Percentiles rank a stretch among this genome's conserved stretches.
phyloP scores from a whole-genome alignment of 2,888 invertebrate species.

The Synanthedon formicaeformis region DNA sequence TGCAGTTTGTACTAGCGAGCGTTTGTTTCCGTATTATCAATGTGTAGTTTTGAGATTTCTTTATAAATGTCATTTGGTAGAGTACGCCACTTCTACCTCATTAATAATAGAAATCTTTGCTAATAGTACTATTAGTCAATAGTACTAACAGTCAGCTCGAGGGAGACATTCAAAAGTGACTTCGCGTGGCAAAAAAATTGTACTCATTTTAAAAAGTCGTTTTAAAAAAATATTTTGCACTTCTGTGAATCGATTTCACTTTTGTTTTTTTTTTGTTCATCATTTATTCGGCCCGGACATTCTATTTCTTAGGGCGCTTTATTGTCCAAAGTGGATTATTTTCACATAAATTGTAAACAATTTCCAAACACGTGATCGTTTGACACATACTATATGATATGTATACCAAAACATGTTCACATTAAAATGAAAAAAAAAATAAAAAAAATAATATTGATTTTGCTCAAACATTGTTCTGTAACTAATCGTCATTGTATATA shows the following conservation, averaged over 20 bases:
- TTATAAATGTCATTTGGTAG: too few species aligned
- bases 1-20: too few species aligned
- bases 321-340: constrained; percentile 26
- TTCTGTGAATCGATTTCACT: constrained; percentile 2
- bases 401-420: constrained; percentile 43
- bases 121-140: too few species aligned
- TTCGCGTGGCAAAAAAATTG: constrained; percentile 2
- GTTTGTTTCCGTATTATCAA: too few species aligned
- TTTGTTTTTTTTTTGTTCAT: not conserved
- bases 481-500: constrained; percentile 8
- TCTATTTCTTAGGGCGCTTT: constrained; percentile 10
- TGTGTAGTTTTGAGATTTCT: too few species aligned
- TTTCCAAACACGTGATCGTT: not conserved
- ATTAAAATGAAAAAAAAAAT: not conserved
- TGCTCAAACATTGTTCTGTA: constrained; percentile 49
- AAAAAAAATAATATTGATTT: constrained; percentile 16
- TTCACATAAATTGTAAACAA: not conserved
- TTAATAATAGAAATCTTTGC: too few species aligned
- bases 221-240: constrained; percentile 13
- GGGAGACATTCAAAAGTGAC: too few species aligned
- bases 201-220: constrained; percentile 7
- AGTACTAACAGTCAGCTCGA: too few species aligned
- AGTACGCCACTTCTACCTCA: too few species aligned
- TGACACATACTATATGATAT: constrained; percentile 38
- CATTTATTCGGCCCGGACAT: too few species aligned